Conservation (phyloP, 2,888 invertebrate species). For the Thumatha senex region DNA sequence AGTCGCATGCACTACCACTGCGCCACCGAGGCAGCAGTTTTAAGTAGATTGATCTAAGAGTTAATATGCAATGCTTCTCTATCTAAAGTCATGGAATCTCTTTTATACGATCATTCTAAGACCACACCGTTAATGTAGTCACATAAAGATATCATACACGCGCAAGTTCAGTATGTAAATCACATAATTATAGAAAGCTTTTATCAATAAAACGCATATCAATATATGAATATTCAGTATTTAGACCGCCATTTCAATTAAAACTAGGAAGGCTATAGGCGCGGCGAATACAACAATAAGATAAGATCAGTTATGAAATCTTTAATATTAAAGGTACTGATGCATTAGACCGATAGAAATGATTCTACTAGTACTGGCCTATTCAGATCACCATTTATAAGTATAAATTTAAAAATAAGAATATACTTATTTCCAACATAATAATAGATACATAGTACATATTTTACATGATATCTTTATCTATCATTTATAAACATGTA, state of each 20-base stretch:
- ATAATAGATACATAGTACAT: too few species aligned
- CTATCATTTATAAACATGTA: too few species aligned
- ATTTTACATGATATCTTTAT: too few species aligned
- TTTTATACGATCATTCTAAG: not conserved
- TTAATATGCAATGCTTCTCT: not conserved
- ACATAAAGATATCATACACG: not conserved
- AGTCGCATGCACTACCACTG: too few species aligned
- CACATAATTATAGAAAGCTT: constrained; percentile 9
- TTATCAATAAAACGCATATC: constrained; percentile 8
- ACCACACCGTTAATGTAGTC: not conserved
- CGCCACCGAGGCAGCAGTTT: too few species aligned
- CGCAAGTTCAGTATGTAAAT: constrained; percentile 6
- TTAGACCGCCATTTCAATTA: constrained; percentile 40
- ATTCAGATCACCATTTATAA: too few species aligned
- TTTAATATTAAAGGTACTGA: constrained; percentile 33
- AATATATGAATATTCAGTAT: constrained; percentile 18
- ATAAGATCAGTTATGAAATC: constrained; percentile 56
- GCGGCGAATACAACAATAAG: constrained; percentile 38
- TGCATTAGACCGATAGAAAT: not conserved
- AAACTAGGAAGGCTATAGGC: constrained; percentile 43
- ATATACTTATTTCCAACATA: too few species aligned
- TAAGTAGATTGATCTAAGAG: too few species aligned
- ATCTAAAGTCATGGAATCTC: constrained; percentile 4
- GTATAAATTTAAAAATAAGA: too few species aligned
- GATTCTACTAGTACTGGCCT: too few species aligned